Evolutionary conservation across 2,113 vertebrate genomes (phyloP), one percentile per base, ranked within the genome.

Genomic region (Apistogramma diplotaenia): DNA sequence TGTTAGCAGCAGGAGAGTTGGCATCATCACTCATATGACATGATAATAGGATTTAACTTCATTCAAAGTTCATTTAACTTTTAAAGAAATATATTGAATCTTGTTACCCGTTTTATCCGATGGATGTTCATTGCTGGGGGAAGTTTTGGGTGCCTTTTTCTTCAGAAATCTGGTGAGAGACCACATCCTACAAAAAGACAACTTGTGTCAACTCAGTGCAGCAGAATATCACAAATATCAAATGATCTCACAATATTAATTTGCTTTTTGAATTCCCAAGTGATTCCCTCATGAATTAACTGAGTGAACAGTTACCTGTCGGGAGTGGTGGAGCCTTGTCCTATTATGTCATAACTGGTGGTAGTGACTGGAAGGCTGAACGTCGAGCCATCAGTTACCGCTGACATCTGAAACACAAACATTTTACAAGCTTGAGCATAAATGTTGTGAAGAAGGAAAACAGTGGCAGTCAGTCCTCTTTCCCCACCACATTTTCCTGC

Each of bases 261-360:
- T 5, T 77, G 21, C 43, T 18, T 23, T 55, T 9, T 5, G 5
- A 70, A 65, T 37, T 29, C 4, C 15, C 19, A 10, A 74, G 46
- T 6, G 2, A 43, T 29, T 73, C 21, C 16, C 19, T 78, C 27
- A 60, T 65, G 13, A 55, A 37, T 58, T 12, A 76, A 54, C 13
- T 5, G 12, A 55, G 16, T 8, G 11, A 57, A 27, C 9, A 6
- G 21, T 51, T 59, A 99, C 97, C 81, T 97, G 67, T 98, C 97
- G 2, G 92, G 88, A 11, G 94, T 96, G 15, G 79, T 94, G 79
- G 86, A 87, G 71, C 78, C 43, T 0, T 6, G 85, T 13, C 67
- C 9, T 4, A 58, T 6, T 0, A 89, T 61, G 1, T 74, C 5
- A 1, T 97, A 95, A 19, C 81, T 81, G 0, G 77, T 19, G 21